Base-by-base conservation (phyloP, 2,888 invertebrate genomes). In the Polyommatus icarus region DNA sequence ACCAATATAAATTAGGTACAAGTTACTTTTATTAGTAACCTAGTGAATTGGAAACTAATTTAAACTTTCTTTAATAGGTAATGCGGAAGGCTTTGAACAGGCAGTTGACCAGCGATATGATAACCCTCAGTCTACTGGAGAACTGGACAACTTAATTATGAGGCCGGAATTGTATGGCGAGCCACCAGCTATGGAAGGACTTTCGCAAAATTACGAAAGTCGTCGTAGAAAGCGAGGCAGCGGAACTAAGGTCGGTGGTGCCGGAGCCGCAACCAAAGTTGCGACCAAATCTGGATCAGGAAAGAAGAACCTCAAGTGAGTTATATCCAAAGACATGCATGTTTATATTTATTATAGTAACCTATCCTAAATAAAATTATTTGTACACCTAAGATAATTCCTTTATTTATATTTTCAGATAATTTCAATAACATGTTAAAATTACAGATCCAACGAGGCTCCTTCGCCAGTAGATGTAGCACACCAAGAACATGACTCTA, bases 111-210 rank as follows among this genome's bases (percentile, higher is more conserved):
- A 91, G 80, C 88, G 91, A 67, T 92, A 88, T 82, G 92, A 93
- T 79, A 85, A 89, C 24, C 87, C 90, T 2, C 89, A 90, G 79
- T 85, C 91, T 0, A 92, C 87, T 76, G 91, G 91, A 8, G 93
- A 92, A 80, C 86, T 95, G 57, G 95, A 96, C 84, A 95, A 95
- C 83, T 95, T 95, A 72, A 95, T 96, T 79, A 92, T 96, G 91
- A 94, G 96, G 82, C 95, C 95, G 12, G 95, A 95, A 84, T 83
- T 95, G 79, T 96, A 95, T 80, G 95, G 95, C 2, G 95, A 95
- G 83, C 95, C 95, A 12, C 94, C 95, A 36, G 92, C 95, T 8
- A 91, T 95, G 89, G 92, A 92, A 80, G 86, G 88, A 40, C 80
- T 93, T 54, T 85, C 92, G 5, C 82, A 89, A 46, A 88, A 87